Percentiles rank a stretch among this genome's conserved stretches.
These are phyloP conservation scores for Elaphurus davidianus DNA, from an alignment of 2,113 vertebrate genomes.

Conservation along the genomic window DNA sequence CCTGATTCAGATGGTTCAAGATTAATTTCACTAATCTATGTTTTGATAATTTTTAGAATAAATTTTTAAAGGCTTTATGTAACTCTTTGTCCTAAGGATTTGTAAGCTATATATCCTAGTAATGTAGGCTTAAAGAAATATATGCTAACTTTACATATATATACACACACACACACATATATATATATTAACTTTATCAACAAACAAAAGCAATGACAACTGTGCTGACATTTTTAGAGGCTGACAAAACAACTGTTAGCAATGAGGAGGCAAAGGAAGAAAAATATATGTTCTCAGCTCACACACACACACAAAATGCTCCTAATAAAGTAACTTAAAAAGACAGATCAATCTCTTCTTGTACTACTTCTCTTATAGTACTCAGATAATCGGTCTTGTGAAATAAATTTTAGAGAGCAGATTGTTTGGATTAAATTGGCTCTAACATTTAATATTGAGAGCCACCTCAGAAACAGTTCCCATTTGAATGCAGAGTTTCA, in stretches of 20 bases:
- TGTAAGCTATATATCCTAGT: neutral
- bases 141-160: neutral
- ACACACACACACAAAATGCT: neutral
- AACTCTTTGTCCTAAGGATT: neutral
- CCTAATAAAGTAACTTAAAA: constrained; percentile 12
- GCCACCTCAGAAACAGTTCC: neutral
- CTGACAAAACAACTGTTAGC: neutral
- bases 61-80: neutral
- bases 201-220: neutral
- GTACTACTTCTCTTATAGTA: neutral
- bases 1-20: neutral
- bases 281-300: neutral
- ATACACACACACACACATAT: neutral
- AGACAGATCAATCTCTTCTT: neutral
- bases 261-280: neutral
- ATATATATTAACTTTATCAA: neutral
- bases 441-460: neutral
- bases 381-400: neutral
- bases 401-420: neutral
- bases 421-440: neutral
- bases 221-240: neutral
- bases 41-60: neutral
- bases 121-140: neutral
- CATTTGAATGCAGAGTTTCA: too few relatives aligned
- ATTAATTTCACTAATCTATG: neutral